These are phyloP conservation scores for Lithophane ornitopus DNA, from an alignment of 2,888 invertebrate species.

Conservation along the genomic window DNA sequence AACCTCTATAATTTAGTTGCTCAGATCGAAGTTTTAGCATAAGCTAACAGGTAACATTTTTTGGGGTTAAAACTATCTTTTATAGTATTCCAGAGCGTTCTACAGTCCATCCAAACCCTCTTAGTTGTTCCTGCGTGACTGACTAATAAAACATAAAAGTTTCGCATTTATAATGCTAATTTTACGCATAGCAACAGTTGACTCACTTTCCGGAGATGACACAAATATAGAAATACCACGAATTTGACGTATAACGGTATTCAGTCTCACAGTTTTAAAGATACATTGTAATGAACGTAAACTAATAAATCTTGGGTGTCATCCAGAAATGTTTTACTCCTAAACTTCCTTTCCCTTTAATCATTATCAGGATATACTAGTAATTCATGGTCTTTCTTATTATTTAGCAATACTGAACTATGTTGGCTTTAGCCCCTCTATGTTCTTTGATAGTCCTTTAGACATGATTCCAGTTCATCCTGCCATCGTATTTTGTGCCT, in stretches of 20 bases:
- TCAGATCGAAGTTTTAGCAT: not conserved
- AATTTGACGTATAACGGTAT: not conserved
- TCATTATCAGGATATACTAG: constrained; percentile 34
- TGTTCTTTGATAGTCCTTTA: not conserved
- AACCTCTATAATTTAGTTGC: not conserved
- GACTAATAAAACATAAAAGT: not conserved
- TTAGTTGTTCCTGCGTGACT: not conserved
- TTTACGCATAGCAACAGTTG: constrained; percentile 38
- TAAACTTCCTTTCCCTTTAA: constrained; percentile 23
- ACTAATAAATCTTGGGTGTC: constrained; percentile 31
- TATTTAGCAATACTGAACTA: constrained; percentile 1
- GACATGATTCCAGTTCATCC: not conserved
- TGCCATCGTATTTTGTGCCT: not conserved
- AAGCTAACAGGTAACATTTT: not conserved
- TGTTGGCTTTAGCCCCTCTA: not conserved
- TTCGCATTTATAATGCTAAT: not conserved
- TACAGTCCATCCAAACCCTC: not conserved
- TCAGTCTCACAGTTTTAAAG: constrained; percentile 4
- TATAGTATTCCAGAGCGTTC: not conserved
- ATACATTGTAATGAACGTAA: constrained; percentile 7
- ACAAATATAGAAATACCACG: constrained; percentile 35
- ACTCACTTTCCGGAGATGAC: constrained; percentile 3
- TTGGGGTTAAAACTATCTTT: not conserved
- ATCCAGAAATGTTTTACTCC: constrained; percentile 36
- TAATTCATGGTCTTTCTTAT: not conserved